phyloP scores from a whole-genome alignment of 2,113 vertebrate genomes.

The Nibea albiflora region DNA sequence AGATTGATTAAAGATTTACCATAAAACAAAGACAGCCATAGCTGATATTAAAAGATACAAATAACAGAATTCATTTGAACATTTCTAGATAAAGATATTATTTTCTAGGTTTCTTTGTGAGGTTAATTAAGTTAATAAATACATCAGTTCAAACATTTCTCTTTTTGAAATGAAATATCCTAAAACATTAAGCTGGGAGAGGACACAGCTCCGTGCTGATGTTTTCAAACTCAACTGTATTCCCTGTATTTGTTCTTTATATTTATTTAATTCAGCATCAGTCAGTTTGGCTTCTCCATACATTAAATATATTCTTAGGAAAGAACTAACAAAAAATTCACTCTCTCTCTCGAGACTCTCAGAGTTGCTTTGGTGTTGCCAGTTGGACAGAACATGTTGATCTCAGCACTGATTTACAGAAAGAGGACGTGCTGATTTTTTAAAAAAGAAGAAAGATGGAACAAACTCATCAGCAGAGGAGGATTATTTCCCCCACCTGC shows the following conservation, averaged over 20 bases:
- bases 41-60: no score
- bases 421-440: not conserved
- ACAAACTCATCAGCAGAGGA: not conserved
- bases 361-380: not conserved
- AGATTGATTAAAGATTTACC: no score
- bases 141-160: no score
- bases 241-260: not conserved
- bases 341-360: no score
- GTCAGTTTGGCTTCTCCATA: not conserved
- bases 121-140: no score
- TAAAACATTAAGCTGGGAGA: no score
- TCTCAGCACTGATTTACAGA: not conserved
- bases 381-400: not conserved
- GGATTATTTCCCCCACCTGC: slow-evolving; percentile 4
- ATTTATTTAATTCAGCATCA: not conserved
- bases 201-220: no score
- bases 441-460: not conserved
- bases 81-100: no score
- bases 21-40: no score
- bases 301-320: not conserved
- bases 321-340: not conserved
- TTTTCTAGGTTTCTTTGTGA: no score
- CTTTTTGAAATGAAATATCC: no score
- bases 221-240: not conserved
- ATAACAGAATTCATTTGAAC: no score